These are phyloP conservation scores for Hippopotamyrus pictus DNA, from an alignment of 2,797 vertebrate species.

Conservation along the genomic window DNA sequence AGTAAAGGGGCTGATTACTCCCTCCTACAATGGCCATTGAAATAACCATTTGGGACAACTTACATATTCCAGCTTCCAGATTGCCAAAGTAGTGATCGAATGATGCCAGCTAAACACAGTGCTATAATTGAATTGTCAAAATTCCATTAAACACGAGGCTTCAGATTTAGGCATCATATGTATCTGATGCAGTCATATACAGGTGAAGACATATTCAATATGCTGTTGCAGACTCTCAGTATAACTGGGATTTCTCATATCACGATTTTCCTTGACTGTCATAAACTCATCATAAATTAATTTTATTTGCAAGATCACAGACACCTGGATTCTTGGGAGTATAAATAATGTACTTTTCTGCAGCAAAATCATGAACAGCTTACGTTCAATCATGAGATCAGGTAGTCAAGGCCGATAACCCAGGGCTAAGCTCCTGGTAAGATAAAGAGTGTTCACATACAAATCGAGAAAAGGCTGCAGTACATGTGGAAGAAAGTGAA, in stretches of 20 bases:
- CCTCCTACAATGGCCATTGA: constrained; percentile 45
- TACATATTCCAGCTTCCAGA: constrained; percentile 35
- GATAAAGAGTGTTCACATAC: not conserved
- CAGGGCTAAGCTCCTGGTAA: not conserved
- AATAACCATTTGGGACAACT: constrained; percentile 39
- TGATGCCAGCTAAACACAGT: constrained; percentile 20
- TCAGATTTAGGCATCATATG: not conserved
- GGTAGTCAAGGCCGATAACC: not conserved
- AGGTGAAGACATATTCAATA: constrained; percentile 12
- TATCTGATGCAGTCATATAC: not conserved
- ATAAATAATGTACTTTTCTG: not conserved
- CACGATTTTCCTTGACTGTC: not conserved
- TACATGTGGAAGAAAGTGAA: not conserved
- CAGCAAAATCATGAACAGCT: not conserved
- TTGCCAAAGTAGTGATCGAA: constrained; percentile 28
- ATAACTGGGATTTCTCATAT: not conserved
- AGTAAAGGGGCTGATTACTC: constrained; percentile 54
- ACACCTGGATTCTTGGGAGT: not conserved
- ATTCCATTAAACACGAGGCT: constrained; percentile 20
- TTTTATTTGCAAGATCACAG: constrained; percentile 8
- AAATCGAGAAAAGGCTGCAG: not conserved
- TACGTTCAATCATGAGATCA: not conserved
- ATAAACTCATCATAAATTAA: constrained; percentile 10
- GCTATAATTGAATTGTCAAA: constrained; percentile 48
- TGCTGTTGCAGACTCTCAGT: constrained; percentile 2